Percentiles rank a stretch among this genome's conserved stretches.
Evolutionary conservation across 2,113 vertebrate genomes (phyloP).

Genomic region (Ceratotherium simum): DNA sequence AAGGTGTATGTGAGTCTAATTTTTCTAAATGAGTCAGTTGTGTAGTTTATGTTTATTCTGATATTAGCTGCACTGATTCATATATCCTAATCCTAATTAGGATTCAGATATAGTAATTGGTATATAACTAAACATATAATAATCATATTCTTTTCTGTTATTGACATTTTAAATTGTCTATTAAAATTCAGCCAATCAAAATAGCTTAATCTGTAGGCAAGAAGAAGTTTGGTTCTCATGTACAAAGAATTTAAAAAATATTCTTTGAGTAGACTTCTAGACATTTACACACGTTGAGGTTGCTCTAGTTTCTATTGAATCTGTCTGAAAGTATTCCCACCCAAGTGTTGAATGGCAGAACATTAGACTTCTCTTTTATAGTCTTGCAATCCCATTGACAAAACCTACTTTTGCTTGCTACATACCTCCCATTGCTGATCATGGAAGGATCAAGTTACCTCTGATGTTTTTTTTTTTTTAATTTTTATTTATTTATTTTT

Average conservation of each 20-base stretch:
- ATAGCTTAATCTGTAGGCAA: slow-evolving; percentile 38
- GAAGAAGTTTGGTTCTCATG: background rate
- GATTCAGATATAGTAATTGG: background rate
- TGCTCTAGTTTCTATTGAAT: background rate
- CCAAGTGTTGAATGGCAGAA: background rate
- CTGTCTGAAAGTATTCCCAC: background rate
- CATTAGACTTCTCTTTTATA: background rate
- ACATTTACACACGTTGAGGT: background rate
- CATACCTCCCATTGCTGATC: background rate
- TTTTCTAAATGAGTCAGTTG: slow-evolving; percentile 16
- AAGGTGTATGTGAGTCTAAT: background rate
- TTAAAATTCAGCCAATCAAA: slow-evolving; percentile 43
- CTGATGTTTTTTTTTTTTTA: background rate
- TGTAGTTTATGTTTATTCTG: background rate
- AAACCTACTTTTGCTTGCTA: background rate
- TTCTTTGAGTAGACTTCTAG: slow-evolving; percentile 10
- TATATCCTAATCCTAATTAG: slow-evolving; percentile 56
- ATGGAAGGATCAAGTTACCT: background rate
- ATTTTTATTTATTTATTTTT: too few species aligned
- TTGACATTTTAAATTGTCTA: slow-evolving; percentile 51
- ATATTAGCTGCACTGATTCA: slow-evolving; percentile 3
- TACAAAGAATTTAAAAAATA: background rate
- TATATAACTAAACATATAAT: slow-evolving; percentile 43
- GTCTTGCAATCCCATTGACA: background rate
- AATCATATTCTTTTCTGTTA: slow-evolving; percentile 44